These are phyloP conservation scores for Aurelia sp. DNA, from an alignment of 30 jellyfish, hydroid and myxozoan genomes.

Conservation along the genomic window DNA sequence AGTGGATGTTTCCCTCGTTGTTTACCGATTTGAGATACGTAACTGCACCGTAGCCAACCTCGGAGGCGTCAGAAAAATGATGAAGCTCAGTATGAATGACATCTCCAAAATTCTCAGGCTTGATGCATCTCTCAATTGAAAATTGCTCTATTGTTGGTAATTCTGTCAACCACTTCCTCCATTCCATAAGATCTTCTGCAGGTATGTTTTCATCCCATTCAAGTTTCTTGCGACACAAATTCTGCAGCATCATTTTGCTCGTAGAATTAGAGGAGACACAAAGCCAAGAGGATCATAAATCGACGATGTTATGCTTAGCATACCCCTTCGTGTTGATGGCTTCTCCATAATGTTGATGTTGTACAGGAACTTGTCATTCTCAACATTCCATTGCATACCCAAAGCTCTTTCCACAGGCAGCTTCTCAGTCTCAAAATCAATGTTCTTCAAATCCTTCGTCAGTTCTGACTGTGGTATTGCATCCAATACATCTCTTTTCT, in stretches of 20 bases:
- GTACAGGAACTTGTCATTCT: constrained; percentile 35
- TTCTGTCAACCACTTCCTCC: constrained; percentile 57
- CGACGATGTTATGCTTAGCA: constrained; percentile 26
- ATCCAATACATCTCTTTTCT: constrained; percentile 22
- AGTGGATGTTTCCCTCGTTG: constrained; percentile 16
- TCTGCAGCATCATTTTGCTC: constrained; percentile 36
- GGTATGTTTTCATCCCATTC: constrained; percentile 55
- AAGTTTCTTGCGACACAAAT: constrained; percentile 1
- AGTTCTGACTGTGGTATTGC: constrained; percentile 41
- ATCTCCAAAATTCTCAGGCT: no score
- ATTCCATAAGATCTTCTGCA: not conserved
- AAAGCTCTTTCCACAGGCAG: constrained; percentile 68
- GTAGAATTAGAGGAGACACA: constrained; percentile 42
- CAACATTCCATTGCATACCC: constrained; percentile 65
- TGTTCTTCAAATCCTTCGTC: constrained; percentile 37
- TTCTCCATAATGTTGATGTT: constrained; percentile 20
- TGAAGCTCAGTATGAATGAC: constrained; percentile 22
- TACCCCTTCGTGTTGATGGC: constrained; percentile 62
- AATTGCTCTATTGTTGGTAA: constrained; percentile 21
- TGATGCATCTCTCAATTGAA: constrained; percentile 8
- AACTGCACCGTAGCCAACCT: constrained; percentile 44
- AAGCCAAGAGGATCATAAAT: constrained; percentile 78
- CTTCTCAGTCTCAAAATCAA: constrained; percentile 20
- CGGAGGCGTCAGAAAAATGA: constrained; percentile 50
- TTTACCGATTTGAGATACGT: constrained; percentile 22